Conservation (phyloP, 2,888 invertebrate species). For the Piscicola geometra region DNA sequence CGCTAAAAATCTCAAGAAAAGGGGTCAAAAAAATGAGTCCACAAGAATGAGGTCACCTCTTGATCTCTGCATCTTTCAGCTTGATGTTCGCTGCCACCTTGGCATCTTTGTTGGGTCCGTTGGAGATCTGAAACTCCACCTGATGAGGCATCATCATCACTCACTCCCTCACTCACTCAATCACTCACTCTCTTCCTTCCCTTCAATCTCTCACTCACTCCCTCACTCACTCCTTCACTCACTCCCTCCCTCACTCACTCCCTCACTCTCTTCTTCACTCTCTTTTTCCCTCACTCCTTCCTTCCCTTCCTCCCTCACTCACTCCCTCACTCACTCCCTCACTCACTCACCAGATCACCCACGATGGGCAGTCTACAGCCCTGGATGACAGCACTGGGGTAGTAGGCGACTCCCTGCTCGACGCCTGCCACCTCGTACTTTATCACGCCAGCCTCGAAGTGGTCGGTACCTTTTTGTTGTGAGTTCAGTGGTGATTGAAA, state of each 20-base stretch:
- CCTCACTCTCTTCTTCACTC: too few relatives aligned
- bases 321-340: not conserved
- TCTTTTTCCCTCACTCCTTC: too few relatives aligned
- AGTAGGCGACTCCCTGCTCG: slow-evolving; percentile 14
- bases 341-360: slow-evolving; percentile 23
- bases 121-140: slow-evolving; percentile 29
- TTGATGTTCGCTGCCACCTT: slow-evolving; percentile 31
- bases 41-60: slow-evolving; percentile 13
- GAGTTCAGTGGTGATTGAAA: too few relatives aligned
- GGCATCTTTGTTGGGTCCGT: slow-evolving; percentile 26
- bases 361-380: slow-evolving; percentile 32
- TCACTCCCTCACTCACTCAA: too few relatives aligned
- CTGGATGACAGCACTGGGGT: slow-evolving; percentile 28
- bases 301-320: too few relatives aligned
- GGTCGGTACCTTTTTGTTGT: slow-evolving; percentile 16
- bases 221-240: too few relatives aligned
- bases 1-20: not conserved
- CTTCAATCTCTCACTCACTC: too few relatives aligned
- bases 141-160: not conserved
- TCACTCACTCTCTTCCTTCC: too few relatives aligned
- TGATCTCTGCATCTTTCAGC: slow-evolving; percentile 28
- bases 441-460: slow-evolving; percentile 30
- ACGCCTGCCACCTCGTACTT: slow-evolving; percentile 21
- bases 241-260: too few relatives aligned
- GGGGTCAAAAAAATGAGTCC: not conserved